Evolutionary conservation across 2,797 vertebrate species (phyloP).

Genomic region (Echeneis naucrates): DNA sequence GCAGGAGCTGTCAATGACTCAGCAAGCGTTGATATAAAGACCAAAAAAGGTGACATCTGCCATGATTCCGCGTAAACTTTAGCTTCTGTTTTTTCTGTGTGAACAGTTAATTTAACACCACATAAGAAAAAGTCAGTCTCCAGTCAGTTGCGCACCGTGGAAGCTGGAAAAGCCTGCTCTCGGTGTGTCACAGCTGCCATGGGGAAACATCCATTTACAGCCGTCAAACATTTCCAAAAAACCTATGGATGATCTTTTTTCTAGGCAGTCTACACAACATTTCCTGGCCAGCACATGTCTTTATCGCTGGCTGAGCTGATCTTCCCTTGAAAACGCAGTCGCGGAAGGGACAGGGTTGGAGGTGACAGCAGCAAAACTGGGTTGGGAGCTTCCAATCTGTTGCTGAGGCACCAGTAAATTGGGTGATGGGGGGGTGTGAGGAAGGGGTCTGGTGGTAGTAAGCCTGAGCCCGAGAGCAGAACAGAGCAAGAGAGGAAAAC

Average conservation of each 20-base stretch:
- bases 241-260: neutral
- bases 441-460: neutral
- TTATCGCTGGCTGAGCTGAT: constrained; percentile 3
- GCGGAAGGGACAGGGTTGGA: constrained; percentile 4
- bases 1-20: neutral
- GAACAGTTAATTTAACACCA: neutral
- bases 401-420: constrained; percentile 42
- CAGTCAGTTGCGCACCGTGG: neutral
- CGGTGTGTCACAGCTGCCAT: constrained; percentile 3
- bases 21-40: neutral
- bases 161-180: neutral
- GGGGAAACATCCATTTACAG: neutral
- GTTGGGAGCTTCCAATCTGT: constrained; percentile 57
- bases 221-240: neutral
- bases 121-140: neutral
- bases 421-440: neutral
- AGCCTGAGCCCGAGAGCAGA: constrained; percentile 54
- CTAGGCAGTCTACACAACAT: neutral
- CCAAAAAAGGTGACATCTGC: neutral
- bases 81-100: neutral
- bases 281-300: neutral
- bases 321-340: neutral
- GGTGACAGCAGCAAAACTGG: constrained; percentile 29
- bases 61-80: neutral
- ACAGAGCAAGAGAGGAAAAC: constrained; percentile 44